phyloP scores from a whole-genome alignment of 2,113 vertebrate genomes.

The Lophotis ruficrista region DNA sequence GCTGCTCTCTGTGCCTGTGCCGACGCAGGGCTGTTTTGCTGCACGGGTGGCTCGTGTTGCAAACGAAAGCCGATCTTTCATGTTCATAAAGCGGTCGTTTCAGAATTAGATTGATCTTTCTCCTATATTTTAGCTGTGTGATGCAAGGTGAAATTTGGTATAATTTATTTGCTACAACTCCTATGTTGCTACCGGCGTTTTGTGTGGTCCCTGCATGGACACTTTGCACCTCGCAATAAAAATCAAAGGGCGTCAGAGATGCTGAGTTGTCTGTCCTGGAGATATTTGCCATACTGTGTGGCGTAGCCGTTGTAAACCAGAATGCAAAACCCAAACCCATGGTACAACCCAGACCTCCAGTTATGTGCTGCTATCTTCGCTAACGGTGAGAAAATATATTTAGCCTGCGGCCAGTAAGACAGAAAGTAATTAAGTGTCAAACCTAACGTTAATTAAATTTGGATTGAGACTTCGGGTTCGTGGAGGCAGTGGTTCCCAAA shows the following conservation, averaged over 20 bases:
- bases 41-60: neutral
- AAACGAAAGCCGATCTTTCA: neutral
- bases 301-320: neutral
- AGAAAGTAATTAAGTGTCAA: neutral
- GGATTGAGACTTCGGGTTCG: neutral
- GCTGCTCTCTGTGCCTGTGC: neutral
- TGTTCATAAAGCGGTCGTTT: neutral
- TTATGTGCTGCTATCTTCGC: neutral
- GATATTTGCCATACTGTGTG: neutral
- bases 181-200: neutral
- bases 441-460: neutral
- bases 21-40: neutral
- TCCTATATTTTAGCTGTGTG: neutral
- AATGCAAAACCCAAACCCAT: neutral
- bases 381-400: neutral
- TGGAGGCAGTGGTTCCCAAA: neutral
- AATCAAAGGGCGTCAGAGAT: neutral
- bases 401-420: neutral
- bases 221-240: neutral
- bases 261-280: neutral
- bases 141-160: neutral
- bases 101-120: neutral
- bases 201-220: no score
- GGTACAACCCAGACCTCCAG: rapidly evolving
- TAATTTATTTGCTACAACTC: neutral